Evolutionary conservation across 2,113 vertebrate species (phyloP), one percentile per base, ranked within the genome.

Genomic region (Rhizomys pruinosus): DNA sequence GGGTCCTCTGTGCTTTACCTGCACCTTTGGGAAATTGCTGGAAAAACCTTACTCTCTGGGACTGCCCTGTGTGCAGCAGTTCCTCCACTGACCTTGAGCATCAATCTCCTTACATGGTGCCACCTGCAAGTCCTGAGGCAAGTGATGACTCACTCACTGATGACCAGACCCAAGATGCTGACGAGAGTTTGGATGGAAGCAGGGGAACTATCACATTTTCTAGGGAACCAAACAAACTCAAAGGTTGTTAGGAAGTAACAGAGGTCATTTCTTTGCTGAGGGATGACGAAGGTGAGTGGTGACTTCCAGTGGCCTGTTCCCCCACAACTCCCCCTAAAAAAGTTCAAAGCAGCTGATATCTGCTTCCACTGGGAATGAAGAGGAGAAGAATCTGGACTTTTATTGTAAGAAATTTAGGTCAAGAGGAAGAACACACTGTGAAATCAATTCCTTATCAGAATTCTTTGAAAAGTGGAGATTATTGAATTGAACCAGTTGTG

Each of bases 31-130:
- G 22, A 59, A 84, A 79, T 59, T 44, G 44, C 57, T 63, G 25
- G 20, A 55, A 87, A 73, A 90, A 42, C 61, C 64, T 39, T 29
- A 5, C 77, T 72, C 39, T 82, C 71, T 34, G 2, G 25, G 68
- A 84, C 39, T 76, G 13, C 34, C 25, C 1, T 47, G 37, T 44
- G 44, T 61, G 32, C 61, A 20, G 4, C 11, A 63, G 20, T 74
- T 90, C 59, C 37, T 76, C 34, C 37, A 25, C 22, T 92, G 94
- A 96, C 86, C 88, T 86, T 93, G 85, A 4, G 22, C 63, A 59
- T 76, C 64, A 79, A n/a, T 89, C 79, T 59, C 17, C 66, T 66
- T 74, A 23, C 17, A 11, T 44, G 17, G 42, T 55, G n/a, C n/a
- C 69, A 69, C 74, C 42, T 86, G 68, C 63, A 44, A 34, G 6